Percentiles rank a stretch among this genome's conserved stretches.
These are phyloP conservation scores for Cotesia vestalis DNA, from an alignment of 1,140 invertebrate species.

Conservation along the genomic window DNA sequence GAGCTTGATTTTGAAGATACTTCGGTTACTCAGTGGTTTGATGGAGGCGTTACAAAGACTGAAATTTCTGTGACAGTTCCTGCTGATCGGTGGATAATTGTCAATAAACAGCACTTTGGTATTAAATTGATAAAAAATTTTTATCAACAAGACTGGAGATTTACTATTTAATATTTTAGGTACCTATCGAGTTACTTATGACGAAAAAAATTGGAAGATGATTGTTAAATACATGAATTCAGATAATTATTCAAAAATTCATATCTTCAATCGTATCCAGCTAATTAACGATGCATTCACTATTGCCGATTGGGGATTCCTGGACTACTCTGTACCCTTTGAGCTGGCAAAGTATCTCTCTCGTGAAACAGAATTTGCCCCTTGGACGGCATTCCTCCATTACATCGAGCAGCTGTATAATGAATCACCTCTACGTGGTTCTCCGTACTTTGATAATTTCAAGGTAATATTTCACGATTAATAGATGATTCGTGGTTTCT, in stretches of 20 bases:
- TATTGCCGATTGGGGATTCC: background rate
- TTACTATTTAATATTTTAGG: background rate
- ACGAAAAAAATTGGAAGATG: background rate
- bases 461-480: background rate
- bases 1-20: background rate
- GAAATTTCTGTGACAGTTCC: background rate
- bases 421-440: background rate
- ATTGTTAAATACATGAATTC: background rate
- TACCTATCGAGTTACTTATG: conserved; percentile 2
- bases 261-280: background rate
- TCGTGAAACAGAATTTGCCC: background rate
- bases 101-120: background rate
- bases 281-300: background rate
- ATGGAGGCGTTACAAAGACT: background rate
- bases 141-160: background rate
- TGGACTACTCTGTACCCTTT: background rate
- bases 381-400: background rate
- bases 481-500: too few relatives aligned
- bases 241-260: background rate
- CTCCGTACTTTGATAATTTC: background rate
- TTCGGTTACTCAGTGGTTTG: background rate
- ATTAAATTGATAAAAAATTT: background rate
- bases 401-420: background rate
- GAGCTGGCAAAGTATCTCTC: background rate
- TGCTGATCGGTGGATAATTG: background rate